These are phyloP conservation scores for Berghia stephanieae DNA, from an alignment of 1,140 invertebrate species.

Conservation along the genomic window DNA sequence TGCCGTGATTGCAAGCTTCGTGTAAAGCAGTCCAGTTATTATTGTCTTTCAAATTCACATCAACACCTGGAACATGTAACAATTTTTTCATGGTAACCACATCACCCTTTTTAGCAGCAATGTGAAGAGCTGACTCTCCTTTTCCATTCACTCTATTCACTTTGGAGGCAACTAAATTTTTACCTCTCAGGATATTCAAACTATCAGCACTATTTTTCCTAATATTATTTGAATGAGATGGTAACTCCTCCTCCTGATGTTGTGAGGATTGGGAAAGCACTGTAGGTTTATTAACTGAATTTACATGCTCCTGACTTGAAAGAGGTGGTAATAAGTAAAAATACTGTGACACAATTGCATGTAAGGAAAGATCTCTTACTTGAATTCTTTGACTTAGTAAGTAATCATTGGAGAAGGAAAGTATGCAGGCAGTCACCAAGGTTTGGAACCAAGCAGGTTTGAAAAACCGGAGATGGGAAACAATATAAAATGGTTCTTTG, in stretches of 20 bases:
- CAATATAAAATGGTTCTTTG: not conserved
- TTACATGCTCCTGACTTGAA: too few species aligned
- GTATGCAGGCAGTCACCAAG: not conserved
- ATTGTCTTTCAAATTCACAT: conserved; percentile 74
- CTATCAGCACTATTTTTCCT: not conserved
- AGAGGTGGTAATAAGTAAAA: conserved; percentile 22
- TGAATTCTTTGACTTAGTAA: conserved; percentile 3
- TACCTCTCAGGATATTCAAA: not conserved
- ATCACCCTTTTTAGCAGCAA: conserved; percentile 4
- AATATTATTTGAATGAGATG: too few species aligned
- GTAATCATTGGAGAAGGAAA: not conserved
- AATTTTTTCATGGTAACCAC: not conserved
- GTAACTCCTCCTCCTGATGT: too few species aligned
- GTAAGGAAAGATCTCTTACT: not conserved
- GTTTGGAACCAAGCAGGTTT: conserved; percentile 3
- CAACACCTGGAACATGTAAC: conserved; percentile 40
- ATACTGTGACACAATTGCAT: conserved; percentile 13
- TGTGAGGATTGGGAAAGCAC: too few species aligned
- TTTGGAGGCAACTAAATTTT: not conserved
- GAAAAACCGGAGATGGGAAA: not conserved
- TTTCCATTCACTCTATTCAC: conserved; percentile 1
- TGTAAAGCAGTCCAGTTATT: conserved; percentile 92
- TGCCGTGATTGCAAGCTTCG: conserved; percentile 89
- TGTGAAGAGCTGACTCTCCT: conserved; percentile 24
- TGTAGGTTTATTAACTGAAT: too few species aligned